A percentile compares a stretch with the other conserved stretches of the same genome.
These are phyloP conservation scores for Melitaea athalia DNA, from an alignment of 2,888 invertebrate genomes.

Conservation along the genomic window DNA sequence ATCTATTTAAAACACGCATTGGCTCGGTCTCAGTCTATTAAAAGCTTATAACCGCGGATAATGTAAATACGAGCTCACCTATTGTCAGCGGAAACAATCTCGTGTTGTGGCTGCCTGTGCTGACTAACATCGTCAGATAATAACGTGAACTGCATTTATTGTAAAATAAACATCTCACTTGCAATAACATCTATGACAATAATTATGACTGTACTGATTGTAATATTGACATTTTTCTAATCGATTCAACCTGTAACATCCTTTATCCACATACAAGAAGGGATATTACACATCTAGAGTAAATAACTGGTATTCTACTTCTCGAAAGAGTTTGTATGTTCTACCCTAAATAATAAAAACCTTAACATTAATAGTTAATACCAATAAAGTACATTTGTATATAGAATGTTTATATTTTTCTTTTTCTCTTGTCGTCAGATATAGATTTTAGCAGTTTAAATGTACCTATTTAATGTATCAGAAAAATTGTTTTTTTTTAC, in stretches of 20 bases:
- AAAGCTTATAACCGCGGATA: constrained; percentile 63
- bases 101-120: constrained; percentile 69
- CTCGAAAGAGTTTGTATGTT: too few relatives aligned
- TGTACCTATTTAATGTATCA: too few relatives aligned
- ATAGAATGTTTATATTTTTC: too few relatives aligned
- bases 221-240: too few relatives aligned
- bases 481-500: too few relatives aligned
- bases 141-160: constrained; percentile 20
- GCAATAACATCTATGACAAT: neutral
- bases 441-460: too few relatives aligned
- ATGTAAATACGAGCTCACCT: constrained; percentile 57
- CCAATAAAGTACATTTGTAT: too few relatives aligned
- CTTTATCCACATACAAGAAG: neutral
- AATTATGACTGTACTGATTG: neutral
- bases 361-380: too few relatives aligned
- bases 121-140: constrained; percentile 53
- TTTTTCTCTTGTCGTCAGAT: too few relatives aligned
- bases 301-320: too few relatives aligned
- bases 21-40: constrained; percentile 62
- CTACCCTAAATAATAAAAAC: too few relatives aligned
- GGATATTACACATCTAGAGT: too few relatives aligned
- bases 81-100: constrained; percentile 70
- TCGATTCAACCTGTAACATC: neutral
- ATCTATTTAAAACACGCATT: constrained; percentile 7
- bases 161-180: constrained; percentile 6